Base-by-base conservation (phyloP, 2,888 invertebrate genomes). In the Phania funesta region DNA sequence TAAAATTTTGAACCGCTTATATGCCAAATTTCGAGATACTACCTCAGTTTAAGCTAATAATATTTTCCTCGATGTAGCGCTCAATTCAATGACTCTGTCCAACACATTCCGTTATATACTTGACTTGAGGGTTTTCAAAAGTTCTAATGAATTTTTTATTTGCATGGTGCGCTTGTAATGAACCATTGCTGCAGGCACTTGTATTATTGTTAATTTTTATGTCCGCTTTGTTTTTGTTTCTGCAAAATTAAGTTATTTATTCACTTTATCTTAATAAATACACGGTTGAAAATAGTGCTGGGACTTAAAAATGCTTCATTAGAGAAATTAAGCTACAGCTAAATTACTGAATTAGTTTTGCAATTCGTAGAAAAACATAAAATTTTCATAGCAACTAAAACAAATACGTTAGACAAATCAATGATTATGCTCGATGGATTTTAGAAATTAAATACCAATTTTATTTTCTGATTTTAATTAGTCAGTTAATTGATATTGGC, bases 241-340 rank as follows among this genome's bases (percentile, higher is more conserved):
- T 22, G 46, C 48, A 48, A 70, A 80, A 80, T 80, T 80, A 70
- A 80, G 75, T 75, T 80, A 80, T 80, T 80, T 64, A 13, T 65
- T 70, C 50, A 41, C 50, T 70, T 80, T 70, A 58, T 74, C 68
- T 68, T 58, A 74, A 64, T 75, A 80, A 70, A n/a, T n/a, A n/a
- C n/a, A n/a, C 62, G 58, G 24, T 46, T n/a, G 65, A 60, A 58
- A 26, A 48, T 48, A 13, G 20, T 41, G 41, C 26, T 50, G 41
- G 41, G 48, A 22, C 68, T 32, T 38, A 22, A 26, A 76, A 73
- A 44, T 73, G 8, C 13, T 52, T 18, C 13, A 60, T 8, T 38
- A 41, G 38, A 38, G n/a, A 38, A 60, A 11, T 24, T 41, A 50
- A 20, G 4, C n/a, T 52, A 44, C 13, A 41, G 38, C 4, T 71